Conservation (phyloP, 92 coral and sea anemone species). For the Palythoa heliodiscus region DNA sequence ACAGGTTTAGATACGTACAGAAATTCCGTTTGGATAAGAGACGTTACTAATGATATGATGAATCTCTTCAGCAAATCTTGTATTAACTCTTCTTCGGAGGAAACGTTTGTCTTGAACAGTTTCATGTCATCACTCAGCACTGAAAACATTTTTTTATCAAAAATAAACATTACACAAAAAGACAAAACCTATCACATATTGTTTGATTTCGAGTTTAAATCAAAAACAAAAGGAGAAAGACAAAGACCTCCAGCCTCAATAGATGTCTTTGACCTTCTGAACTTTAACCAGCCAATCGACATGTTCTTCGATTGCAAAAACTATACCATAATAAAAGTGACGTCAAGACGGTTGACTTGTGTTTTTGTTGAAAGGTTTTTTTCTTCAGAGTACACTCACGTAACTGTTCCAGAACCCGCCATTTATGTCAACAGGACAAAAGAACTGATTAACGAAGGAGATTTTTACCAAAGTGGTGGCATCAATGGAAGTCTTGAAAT, state of each 20-base stretch:
- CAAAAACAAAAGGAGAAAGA: not conserved
- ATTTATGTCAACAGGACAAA: too few relatives aligned
- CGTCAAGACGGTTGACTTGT: conserved; percentile 41
- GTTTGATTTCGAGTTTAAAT: not conserved
- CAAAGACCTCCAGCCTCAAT: too few relatives aligned
- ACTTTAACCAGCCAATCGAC: not conserved
- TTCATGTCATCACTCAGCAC: not conserved
- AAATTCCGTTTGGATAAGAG: too few relatives aligned
- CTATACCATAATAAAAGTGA: conserved; percentile 31
- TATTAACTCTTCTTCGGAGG: too few relatives aligned
- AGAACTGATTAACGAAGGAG: too few relatives aligned
- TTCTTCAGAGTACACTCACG: conserved; percentile 16
- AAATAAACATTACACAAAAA: not conserved
- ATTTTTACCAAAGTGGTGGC: too few relatives aligned
- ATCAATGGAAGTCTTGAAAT: too few relatives aligned
- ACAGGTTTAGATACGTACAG: too few relatives aligned
- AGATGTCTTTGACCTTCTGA: not conserved
- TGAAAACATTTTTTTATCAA: not conserved
- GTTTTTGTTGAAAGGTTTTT: conserved; percentile 19
- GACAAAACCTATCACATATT: not conserved
- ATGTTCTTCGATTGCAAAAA: not conserved
- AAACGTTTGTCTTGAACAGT: too few relatives aligned
- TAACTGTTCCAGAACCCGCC: conserved; percentile 15
- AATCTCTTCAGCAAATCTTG: not conserved
- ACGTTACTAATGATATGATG: too few relatives aligned